Percentiles rank a stretch among this genome's conserved stretches.
phyloP scores from a whole-genome alignment of 1,140 invertebrate species.

The Oreohelix idahoensis region DNA sequence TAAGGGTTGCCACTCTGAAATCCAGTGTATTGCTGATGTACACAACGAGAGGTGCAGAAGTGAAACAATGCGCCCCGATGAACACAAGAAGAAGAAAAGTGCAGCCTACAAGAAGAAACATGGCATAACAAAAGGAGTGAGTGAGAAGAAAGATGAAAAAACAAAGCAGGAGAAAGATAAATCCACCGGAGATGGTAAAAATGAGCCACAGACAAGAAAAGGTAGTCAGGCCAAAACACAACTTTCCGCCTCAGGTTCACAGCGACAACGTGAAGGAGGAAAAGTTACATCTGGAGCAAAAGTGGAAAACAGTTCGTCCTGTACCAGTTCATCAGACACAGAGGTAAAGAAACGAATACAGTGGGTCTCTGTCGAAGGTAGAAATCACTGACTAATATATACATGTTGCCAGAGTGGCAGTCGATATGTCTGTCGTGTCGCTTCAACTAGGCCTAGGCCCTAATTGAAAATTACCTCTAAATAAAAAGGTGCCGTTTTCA shows the following conservation, averaged over 20 bases:
- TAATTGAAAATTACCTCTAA: too few relatives aligned
- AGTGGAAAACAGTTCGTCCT: background rate
- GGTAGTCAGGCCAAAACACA: background rate
- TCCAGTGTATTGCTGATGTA: background rate
- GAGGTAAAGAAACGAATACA: too few relatives aligned
- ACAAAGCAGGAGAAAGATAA: slow-evolving; percentile 6
- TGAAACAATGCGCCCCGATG: slow-evolving; percentile 34
- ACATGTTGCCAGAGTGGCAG: too few relatives aligned
- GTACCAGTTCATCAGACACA: background rate
- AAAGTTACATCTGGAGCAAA: background rate
- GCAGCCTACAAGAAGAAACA: slow-evolving; percentile 39
- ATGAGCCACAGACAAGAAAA: background rate
- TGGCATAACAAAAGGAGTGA: slow-evolving; percentile 14
- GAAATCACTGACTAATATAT: too few relatives aligned
- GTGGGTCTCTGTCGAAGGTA: too few relatives aligned
- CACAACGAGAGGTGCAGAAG: background rate
- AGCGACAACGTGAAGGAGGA: background rate
- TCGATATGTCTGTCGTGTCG: too few relatives aligned
- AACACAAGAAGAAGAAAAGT: slow-evolving; percentile 40
- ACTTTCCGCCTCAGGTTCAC: background rate
- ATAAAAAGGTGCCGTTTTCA: too few relatives aligned
- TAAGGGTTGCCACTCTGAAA: background rate
- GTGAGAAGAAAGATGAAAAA: slow-evolving; percentile 19
- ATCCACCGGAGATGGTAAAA: background rate
- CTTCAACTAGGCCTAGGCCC: too few relatives aligned